Percentiles rank a stretch among this genome's conserved stretches.
Evolutionary conservation across 2,888 invertebrate genomes (phyloP).

Genomic region (Molorchus minor): DNA sequence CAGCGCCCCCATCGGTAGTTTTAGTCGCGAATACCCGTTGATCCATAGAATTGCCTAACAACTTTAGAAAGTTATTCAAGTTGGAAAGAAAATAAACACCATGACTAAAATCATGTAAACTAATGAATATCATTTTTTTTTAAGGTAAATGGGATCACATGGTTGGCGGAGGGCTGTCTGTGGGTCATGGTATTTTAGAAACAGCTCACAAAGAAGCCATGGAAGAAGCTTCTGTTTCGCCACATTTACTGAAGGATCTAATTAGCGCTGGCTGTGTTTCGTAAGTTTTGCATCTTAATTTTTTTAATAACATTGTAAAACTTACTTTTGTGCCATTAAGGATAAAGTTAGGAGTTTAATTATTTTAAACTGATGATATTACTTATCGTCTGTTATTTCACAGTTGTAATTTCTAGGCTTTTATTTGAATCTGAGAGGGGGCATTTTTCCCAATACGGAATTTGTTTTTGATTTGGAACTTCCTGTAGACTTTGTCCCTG

Average conservation of each 20-base stretch:
- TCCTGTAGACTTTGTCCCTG: constrained; percentile 89
- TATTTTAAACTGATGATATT: too few species aligned
- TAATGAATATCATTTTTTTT: constrained; percentile 24
- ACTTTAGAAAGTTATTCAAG: too few species aligned
- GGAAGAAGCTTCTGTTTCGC: constrained; percentile 92
- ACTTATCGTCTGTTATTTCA: too few species aligned
- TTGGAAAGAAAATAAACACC: too few species aligned
- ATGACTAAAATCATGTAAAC: too few species aligned
- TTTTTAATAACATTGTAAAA: too few species aligned
- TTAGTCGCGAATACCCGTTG: too few species aligned
- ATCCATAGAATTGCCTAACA: too few species aligned
- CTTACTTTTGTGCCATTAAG: neutral
- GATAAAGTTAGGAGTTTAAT: neutral
- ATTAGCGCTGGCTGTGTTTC: constrained; percentile 84
- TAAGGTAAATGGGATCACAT: constrained; percentile 91
- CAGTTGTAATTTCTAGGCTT: constrained; percentile 70
- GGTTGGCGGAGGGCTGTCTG: constrained; percentile 92
- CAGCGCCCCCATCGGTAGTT: too few species aligned
- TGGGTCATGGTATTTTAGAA: constrained; percentile 87
- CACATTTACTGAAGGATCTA: constrained; percentile 78
- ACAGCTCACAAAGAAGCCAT: constrained; percentile 93
- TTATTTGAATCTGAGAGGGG: constrained; percentile 93
- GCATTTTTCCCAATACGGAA: constrained; percentile 93
- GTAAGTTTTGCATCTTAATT: too few species aligned
- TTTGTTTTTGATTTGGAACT: constrained; percentile 93